A percentile compares a stretch with the other conserved stretches of the same genome.
Conservation (phyloP, 2,797 vertebrate genomes). For the Novumbra hubbsi region DNA sequence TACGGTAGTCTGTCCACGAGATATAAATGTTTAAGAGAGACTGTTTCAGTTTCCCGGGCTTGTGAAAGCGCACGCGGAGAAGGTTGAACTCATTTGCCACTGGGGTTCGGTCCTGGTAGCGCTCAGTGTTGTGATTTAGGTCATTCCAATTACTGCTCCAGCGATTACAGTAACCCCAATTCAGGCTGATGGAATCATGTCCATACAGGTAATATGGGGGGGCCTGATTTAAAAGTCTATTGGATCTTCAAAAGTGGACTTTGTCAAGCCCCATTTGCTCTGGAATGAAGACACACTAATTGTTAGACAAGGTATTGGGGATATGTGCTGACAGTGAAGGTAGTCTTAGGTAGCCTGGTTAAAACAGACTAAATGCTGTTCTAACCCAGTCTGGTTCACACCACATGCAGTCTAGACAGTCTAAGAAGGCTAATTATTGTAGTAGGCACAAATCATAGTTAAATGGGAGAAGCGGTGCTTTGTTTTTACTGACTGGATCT, state of each 20-base stretch:
- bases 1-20: no score
- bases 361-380: neutral
- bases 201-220: conserved; percentile 16
- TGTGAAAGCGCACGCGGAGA: conserved; percentile 6
- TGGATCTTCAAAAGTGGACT: conserved; percentile 28
- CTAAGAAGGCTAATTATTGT: no score
- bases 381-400: neutral
- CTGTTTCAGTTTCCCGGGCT: conserved; percentile 43
- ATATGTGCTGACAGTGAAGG: neutral
- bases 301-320: neutral
- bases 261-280: conserved; percentile 30
- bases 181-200: conserved; percentile 31
- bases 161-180: conserved; percentile 57
- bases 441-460: no score
- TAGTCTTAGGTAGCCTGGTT: neutral
- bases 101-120: conserved; percentile 10
- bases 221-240: conserved; percentile 20
- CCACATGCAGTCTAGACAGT: neutral
- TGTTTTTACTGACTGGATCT: no score
- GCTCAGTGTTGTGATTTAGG: conserved; percentile 48
- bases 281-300: conserved; percentile 27
- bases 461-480: no score
- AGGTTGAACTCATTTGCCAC: neutral
- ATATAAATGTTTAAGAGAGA: neutral
- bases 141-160: conserved; percentile 51